Percentiles rank a stretch among this genome's conserved stretches.
Evolutionary conservation across 2,888 invertebrate genomes (phyloP).

Genomic region (Caenorhabditis imperialis): DNA sequence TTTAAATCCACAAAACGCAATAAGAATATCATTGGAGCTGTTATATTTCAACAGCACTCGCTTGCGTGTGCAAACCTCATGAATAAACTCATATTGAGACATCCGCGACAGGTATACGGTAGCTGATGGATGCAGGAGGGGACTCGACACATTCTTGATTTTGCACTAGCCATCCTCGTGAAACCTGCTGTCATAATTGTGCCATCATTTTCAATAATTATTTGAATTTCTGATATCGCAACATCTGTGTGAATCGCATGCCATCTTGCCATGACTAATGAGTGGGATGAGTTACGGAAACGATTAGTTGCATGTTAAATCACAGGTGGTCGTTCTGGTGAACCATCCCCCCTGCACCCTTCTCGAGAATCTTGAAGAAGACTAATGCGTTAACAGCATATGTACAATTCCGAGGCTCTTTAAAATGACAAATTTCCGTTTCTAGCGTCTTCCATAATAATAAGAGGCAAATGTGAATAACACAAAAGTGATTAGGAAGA

Average conservation of each 20-base stretch:
- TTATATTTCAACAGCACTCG: constrained; percentile 45
- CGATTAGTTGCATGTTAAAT: constrained; percentile 37
- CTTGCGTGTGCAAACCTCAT: constrained; percentile 54
- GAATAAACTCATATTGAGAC: constrained; percentile 53
- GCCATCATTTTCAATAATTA: constrained; percentile 37
- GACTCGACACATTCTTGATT: constrained; percentile 16
- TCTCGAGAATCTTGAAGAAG: constrained; percentile 3
- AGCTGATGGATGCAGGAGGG: constrained; percentile 25
- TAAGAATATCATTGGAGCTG: constrained; percentile 18
- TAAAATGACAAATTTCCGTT: constrained; percentile 52
- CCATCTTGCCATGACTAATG: constrained; percentile 28
- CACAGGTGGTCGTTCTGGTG: constrained; percentile 30
- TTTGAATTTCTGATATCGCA: constrained; percentile 51
- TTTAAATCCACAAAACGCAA: constrained; percentile 49
- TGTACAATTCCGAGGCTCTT: constrained; percentile 40
- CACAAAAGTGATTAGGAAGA: constrained; percentile 54
- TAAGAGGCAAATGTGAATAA: constrained; percentile 36
- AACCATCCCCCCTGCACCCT: neutral
- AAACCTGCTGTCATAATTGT: constrained; percentile 38
- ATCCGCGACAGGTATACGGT: constrained; percentile 52
- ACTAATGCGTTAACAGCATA: constrained; percentile 31
- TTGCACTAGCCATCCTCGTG: too few species aligned
- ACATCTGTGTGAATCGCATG: constrained; percentile 42
- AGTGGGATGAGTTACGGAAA: constrained; percentile 28
- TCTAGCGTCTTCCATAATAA: constrained; percentile 42